These are phyloP conservation scores for Todiramphus chloris DNA, from an alignment of 2,113 vertebrate genomes.

Conservation along the genomic window DNA sequence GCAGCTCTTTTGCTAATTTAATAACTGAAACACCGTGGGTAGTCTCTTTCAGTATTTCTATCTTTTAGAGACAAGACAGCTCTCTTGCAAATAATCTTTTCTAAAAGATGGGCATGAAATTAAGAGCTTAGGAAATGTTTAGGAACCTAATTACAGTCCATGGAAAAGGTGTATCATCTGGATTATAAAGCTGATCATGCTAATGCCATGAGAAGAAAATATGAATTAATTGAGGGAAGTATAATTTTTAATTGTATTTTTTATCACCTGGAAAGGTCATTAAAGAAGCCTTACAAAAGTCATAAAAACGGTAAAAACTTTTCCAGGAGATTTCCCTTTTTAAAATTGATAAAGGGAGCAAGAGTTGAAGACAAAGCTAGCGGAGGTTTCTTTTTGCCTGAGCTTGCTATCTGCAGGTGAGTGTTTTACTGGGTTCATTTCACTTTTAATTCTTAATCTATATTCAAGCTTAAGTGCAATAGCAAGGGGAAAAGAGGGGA, in stretches of 20 bases:
- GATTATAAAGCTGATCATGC: neutral
- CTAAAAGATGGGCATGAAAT: neutral
- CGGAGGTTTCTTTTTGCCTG: neutral
- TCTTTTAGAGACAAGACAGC: neutral
- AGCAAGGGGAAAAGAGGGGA: neutral
- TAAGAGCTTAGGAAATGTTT: neutral
- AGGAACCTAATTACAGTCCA: neutral
- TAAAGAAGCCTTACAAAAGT: slow-evolving; percentile 14
- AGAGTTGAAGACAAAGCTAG: neutral
- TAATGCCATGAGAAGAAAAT: neutral
- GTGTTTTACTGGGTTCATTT: slow-evolving; percentile 26
- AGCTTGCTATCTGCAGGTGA: slow-evolving; percentile 11
- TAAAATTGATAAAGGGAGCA: slow-evolving; percentile 23
- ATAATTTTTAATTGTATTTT: slow-evolving; percentile 31
- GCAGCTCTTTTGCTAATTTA: neutral
- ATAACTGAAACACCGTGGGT: neutral
- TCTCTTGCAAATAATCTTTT: neutral
- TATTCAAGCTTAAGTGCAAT: slow-evolving; percentile 8
- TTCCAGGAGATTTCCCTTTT: slow-evolving; percentile 6
- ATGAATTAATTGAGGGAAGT: slow-evolving; percentile 16
- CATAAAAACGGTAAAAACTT: slow-evolving; percentile 12
- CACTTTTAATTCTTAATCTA: slow-evolving; percentile 46
- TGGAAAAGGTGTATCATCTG: neutral
- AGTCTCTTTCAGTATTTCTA: neutral
- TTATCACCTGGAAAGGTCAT: slow-evolving; percentile 14